These are phyloP conservation scores for Conopomorpha cramerella DNA, from an alignment of 1,140 invertebrate genomes.

Conservation along the genomic window DNA sequence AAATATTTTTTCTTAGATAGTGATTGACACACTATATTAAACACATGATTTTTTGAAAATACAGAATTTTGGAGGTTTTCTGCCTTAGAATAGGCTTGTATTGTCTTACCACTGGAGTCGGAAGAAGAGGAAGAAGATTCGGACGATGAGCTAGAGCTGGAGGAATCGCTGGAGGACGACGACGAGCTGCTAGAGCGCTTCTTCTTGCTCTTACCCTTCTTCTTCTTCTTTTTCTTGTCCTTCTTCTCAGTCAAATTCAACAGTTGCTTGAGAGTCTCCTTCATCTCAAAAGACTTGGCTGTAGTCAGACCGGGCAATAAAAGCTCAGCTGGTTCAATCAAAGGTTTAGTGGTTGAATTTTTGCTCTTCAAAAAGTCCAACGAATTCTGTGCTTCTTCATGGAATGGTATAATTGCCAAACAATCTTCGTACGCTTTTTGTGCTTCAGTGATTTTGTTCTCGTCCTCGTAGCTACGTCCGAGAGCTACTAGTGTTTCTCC, in stretches of 20 bases:
- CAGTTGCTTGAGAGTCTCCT: conserved; percentile 67
- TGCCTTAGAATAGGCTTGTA: too few relatives aligned
- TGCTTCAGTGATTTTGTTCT: conserved; percentile 84
- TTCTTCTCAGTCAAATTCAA: conserved; percentile 64
- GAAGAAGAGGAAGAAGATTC: conserved; percentile 68
- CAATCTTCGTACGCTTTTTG: conserved; percentile 83
- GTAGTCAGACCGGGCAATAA: conserved; percentile 60
- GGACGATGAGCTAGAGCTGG: conserved; percentile 66
- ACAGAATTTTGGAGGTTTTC: too few relatives aligned
- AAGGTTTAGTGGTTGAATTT: conserved; percentile 57
- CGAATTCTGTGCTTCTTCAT: conserved; percentile 83
- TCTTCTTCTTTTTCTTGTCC: conserved; percentile 76
- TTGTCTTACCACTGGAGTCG: conserved; percentile 54
- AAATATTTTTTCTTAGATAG: too few relatives aligned
- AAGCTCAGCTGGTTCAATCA: conserved; percentile 65
- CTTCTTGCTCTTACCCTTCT: conserved; percentile 72
- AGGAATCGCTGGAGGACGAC: conserved; percentile 67
- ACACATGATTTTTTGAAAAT: too few relatives aligned
- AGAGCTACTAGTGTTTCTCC: conserved; percentile 88
- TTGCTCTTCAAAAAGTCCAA: conserved; percentile 77
- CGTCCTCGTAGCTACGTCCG: conserved; percentile 82
- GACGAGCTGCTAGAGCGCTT: conserved; percentile 70
- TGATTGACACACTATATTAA: too few relatives aligned
- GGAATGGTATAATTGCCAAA: conserved; percentile 77
- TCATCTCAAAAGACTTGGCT: conserved; percentile 63